A percentile compares a stretch with the other conserved stretches of the same genome.
Conservation (phyloP, 2,113 vertebrate species). For the Pleuronectes platessa region DNA sequence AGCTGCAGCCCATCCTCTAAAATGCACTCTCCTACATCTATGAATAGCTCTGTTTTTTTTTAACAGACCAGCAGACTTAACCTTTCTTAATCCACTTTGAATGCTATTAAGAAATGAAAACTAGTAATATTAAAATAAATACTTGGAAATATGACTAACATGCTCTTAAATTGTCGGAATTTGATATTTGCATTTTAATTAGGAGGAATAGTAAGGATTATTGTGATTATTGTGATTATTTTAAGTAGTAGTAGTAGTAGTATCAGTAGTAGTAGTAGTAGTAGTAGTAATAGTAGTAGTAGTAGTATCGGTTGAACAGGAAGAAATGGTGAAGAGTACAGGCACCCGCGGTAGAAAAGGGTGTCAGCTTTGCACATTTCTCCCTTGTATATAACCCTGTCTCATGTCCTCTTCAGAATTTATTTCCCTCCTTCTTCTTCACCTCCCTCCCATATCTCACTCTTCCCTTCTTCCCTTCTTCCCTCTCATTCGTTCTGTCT, state of each 20-base stretch:
- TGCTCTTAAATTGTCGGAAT: no score
- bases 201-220: no score
- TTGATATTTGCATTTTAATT: not conserved
- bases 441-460: conserved; percentile 1
- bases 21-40: not conserved
- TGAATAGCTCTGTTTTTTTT: not conserved
- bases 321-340: conserved; percentile 3
- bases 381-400: conserved; percentile 18
- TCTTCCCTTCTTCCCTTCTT: conserved; percentile 5
- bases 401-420: conserved; percentile 23
- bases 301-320: not conserved
- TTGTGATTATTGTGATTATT: not conserved
- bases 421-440: conserved; percentile 3
- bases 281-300: no score
- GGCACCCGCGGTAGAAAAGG: conserved; percentile 26
- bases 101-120: no score
- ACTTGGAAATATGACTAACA: no score
- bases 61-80: not conserved
- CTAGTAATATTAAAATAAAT: not conserved
- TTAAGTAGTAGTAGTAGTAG: no score
- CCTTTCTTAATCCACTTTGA: not conserved
- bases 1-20: not conserved
- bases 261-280: not conserved
- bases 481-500: not conserved
- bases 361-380: conserved; percentile 30